Base-by-base conservation (phyloP, 2,888 invertebrate genomes). In the Dione vanillae region DNA sequence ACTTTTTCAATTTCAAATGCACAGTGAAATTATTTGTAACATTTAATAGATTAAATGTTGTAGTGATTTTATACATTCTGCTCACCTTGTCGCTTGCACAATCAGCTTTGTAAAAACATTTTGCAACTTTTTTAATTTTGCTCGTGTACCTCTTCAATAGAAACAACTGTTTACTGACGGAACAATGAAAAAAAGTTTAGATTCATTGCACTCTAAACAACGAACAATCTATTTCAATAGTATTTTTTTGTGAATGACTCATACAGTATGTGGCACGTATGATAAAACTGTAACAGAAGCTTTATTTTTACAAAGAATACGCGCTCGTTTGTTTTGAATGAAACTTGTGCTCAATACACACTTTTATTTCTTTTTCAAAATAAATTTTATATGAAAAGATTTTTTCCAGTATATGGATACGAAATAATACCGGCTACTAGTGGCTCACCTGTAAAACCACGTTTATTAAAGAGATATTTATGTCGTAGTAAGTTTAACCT, bases 151-250 rank as follows among this genome's bases (percentile, higher is more conserved):
- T 65, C 65, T 65, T 52, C 40, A 65, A 41, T 65, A 12, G 27
- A 11, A 65, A 43, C 49, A 40, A 64, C 64, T 37, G 64, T 64
- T 64, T 49, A 49, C 64, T 7, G n/a, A 37, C 11, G 1, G 49
- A 49, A 64, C 49, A 64, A 64, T 64, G 64, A 37, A 49, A 49
- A 59, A 64, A 64, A 64, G 49, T 51, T 64, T 64, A 64, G 49
- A 64, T 64, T 49, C 19, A 64, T 64, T 64, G 49, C 49, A 64
- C 64, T 64, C 49, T 37, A 49, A 51, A 16, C 64, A 49, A 49
- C 19, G 19, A 49, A 49, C 61, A 45, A 61, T 45, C 61, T 45
- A 45, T 61, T 45, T 35, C 43, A 45, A 61, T 61, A n/a, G 61
- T 8, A n/a, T 61, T 61, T 61, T 52, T 61, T 61, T 61, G 45